Conservation (phyloP, 2,113 vertebrate species). For the Felis chaus region DNA sequence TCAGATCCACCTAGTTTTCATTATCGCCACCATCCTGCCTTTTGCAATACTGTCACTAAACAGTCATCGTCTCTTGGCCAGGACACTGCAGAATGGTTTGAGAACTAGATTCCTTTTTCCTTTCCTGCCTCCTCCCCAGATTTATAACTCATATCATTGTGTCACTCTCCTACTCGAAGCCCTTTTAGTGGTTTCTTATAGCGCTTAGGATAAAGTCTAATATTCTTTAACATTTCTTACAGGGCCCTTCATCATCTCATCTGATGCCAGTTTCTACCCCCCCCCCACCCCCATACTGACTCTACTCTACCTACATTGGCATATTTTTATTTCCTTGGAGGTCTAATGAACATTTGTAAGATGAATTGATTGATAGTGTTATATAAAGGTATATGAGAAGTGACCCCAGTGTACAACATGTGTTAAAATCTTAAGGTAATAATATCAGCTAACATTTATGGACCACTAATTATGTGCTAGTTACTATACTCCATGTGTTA, state of each 20-base stretch:
- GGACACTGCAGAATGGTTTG: neutral
- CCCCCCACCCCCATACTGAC: neutral
- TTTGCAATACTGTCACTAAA: neutral
- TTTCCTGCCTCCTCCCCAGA: neutral
- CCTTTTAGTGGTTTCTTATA: slow-evolving; percentile 33
- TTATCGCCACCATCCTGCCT: neutral
- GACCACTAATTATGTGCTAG: neutral
- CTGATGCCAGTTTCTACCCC: neutral
- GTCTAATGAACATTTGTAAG: slow-evolving; percentile 47
- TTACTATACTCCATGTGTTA: neutral
- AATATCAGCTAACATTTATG: neutral
- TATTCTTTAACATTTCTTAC: neutral
- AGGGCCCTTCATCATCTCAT: neutral
- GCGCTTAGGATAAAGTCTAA: slow-evolving; percentile 16
- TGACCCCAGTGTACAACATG: neutral
- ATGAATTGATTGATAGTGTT: slow-evolving; percentile 16
- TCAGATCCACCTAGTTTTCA: neutral
- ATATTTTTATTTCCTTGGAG: slow-evolving; percentile 46
- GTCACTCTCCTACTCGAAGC: neutral
- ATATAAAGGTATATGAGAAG: neutral
- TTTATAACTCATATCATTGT: slow-evolving; percentile 7
- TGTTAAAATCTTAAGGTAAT: slow-evolving; percentile 5
- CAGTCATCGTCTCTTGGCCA: neutral
- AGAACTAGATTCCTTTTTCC: slow-evolving; percentile 10
- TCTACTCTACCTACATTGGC: neutral